phyloP scores from a whole-genome alignment of 2,888 invertebrate genomes.

The Aplocera efformata region DNA sequence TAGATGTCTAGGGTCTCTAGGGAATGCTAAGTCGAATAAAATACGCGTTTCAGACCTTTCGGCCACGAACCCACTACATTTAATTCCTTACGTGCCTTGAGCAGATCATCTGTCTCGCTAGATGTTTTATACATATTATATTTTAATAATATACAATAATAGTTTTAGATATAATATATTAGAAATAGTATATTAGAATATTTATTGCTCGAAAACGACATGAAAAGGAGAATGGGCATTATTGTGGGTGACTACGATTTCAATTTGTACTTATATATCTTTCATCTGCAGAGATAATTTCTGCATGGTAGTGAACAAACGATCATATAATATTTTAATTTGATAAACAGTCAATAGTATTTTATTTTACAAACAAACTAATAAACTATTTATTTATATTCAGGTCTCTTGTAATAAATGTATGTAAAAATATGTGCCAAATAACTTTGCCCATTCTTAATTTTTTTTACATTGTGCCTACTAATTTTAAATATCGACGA shows the following conservation, averaged over 20 bases:
- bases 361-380: neutral
- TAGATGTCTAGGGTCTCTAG: constrained; percentile 48
- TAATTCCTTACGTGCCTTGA: constrained; percentile 77
- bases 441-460: constrained; percentile 14
- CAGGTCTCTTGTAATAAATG: neutral
- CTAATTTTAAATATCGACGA: constrained; percentile 1
- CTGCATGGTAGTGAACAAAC: constrained; percentile 6
- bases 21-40: constrained; percentile 56
- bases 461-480: constrained; percentile 10
- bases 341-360: constrained; percentile 10
- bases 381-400: constrained; percentile 3
- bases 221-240: constrained; percentile 24
- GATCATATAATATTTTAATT: constrained; percentile 12
- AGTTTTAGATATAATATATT: constrained; percentile 25
- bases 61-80: constrained; percentile 54
- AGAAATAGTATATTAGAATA: constrained; percentile 19
- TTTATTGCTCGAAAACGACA: constrained; percentile 28
- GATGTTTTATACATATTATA: constrained; percentile 21
- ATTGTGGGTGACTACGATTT: constrained; percentile 14
- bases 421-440: constrained; percentile 11
- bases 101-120: constrained; percentile 58
- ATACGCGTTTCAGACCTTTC: constrained; percentile 37
- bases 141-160: constrained; percentile 39
- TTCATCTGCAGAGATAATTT: constrained; percentile 1
- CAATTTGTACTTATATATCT: constrained; percentile 9